Conservation (phyloP, 1,140 invertebrate genomes). For the Trialeurodes vaporariorum region DNA sequence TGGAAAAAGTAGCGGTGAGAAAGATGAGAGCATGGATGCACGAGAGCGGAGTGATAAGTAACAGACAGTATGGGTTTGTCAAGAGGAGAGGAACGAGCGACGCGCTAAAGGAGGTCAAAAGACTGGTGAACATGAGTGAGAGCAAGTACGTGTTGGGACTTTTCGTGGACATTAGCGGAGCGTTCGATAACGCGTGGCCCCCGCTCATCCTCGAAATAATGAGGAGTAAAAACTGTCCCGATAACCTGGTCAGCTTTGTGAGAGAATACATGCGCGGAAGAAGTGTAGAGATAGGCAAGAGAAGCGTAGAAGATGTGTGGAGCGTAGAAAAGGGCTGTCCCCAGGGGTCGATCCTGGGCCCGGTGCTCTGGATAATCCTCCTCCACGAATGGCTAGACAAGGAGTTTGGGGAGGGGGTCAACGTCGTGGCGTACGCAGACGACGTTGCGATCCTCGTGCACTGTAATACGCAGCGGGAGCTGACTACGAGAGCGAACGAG, state of each 20-base stretch:
- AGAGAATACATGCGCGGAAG: neutral
- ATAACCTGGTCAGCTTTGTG: neutral
- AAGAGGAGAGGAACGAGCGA: constrained; percentile 20
- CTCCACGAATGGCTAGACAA: neutral
- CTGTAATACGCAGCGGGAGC: neutral
- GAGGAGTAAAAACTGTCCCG: neutral
- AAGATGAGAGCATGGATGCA: neutral
- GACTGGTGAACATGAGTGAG: neutral
- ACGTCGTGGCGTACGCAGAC: neutral
- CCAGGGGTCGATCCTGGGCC: neutral
- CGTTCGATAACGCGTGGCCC: constrained; percentile 13
- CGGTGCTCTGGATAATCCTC: neutral
- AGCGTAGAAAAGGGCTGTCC: neutral
- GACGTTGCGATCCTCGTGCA: neutral
- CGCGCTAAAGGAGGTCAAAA: constrained; percentile 3
- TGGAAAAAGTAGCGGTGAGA: constrained; percentile 12
- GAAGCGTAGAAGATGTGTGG: neutral
- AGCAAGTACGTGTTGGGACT: constrained; percentile 7
- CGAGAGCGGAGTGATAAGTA: neutral
- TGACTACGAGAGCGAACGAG: neutral
- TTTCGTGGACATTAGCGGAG: constrained; percentile 12
- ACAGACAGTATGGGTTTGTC: constrained; percentile 3
- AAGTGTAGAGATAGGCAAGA: neutral
- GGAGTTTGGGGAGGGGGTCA: neutral
- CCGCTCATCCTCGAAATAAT: constrained; percentile 2